These are phyloP conservation scores for Metacarcinus magister DNA, from an alignment of 2,888 invertebrate genomes.

Conservation along the genomic window DNA sequence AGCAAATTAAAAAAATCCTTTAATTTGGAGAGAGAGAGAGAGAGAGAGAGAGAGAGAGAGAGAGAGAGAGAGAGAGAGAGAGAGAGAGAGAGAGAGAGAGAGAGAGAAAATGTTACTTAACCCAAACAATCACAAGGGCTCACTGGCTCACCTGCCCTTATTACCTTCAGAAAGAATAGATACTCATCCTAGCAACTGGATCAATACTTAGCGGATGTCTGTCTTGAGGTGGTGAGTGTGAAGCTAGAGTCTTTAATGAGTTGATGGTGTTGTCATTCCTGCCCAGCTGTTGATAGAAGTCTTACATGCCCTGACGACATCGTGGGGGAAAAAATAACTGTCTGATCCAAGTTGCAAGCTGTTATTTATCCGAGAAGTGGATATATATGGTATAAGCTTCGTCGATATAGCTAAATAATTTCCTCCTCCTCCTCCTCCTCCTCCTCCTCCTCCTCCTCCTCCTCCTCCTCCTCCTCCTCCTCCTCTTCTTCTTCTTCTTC, in stretches of 20 bases:
- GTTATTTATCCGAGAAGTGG: background rate
- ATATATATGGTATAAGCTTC: background rate
- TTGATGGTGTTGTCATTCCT: background rate
- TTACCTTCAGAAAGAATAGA: background rate
- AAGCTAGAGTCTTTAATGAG: background rate
- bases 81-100: conserved; percentile 50
- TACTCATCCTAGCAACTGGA: background rate
- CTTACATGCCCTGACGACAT: background rate
- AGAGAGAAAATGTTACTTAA: background rate
- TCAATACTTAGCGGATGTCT: conserved; percentile 27
- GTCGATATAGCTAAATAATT: background rate
- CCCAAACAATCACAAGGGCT: background rate
- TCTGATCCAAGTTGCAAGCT: background rate
- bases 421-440: background rate
- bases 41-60: conserved; percentile 46
- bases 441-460: background rate
- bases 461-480: background rate
- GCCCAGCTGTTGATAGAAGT: background rate
- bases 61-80: conserved; percentile 60
- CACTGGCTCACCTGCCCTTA: background rate
- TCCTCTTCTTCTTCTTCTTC: background rate
- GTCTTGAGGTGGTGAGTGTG: background rate
- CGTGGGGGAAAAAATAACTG: background rate
- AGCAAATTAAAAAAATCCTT: background rate
- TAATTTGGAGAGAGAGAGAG: background rate